These are phyloP conservation scores for Symphodus melops DNA, from an alignment of 2,113 vertebrate genomes.

Conservation along the genomic window DNA sequence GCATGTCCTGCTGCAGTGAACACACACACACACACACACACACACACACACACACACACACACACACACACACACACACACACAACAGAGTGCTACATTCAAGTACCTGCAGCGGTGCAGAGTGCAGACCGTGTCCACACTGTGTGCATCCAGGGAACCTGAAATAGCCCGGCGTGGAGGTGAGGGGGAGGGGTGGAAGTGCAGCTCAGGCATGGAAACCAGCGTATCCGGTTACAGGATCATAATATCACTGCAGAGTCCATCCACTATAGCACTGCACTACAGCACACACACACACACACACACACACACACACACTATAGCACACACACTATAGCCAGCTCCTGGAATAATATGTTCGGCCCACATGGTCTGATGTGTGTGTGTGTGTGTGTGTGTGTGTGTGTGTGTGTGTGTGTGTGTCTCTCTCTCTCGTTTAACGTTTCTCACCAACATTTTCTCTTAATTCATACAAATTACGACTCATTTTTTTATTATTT, in stretches of 20 bases:
- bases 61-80: background rate
- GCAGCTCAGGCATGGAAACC: conserved; percentile 79
- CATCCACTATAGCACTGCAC: conserved; percentile 63
- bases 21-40: background rate
- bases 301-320: conserved; percentile 9
- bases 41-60: background rate
- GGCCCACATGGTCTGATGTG: conserved; percentile 31
- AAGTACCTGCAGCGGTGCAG: conserved; percentile 49
- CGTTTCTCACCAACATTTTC: background rate
- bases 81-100: background rate
- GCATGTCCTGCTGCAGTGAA: background rate
- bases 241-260: conserved; percentile 82
- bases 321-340: conserved; percentile 38
- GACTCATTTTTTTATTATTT: background rate
- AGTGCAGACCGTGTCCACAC: conserved; percentile 39
- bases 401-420: too few species aligned
- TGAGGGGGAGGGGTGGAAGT: conserved; percentile 66
- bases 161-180: conserved; percentile 75
- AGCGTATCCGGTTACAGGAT: conserved; percentile 81
- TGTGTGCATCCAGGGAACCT: conserved; percentile 67
- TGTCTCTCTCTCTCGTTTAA: background rate
- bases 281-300: conserved; percentile 55
- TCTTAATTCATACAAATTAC: background rate
- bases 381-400: too few species aligned
- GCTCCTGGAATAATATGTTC: conserved; percentile 34